Evolutionary conservation across 2,797 vertebrate genomes (phyloP), one percentile per base, ranked within the genome.

Genomic region (Natrix natrix): DNA sequence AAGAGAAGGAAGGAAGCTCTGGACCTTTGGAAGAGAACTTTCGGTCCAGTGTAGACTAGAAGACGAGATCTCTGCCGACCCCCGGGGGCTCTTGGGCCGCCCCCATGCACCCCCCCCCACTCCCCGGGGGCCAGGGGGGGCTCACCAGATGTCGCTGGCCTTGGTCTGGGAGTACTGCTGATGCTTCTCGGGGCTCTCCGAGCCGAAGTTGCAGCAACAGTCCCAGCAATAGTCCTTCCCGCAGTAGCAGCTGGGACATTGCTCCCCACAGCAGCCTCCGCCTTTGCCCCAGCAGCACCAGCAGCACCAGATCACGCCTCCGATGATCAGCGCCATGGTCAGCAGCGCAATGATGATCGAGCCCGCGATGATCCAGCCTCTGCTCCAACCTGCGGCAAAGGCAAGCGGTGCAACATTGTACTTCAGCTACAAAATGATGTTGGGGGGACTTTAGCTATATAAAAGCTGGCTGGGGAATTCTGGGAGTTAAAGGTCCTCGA

Each of bases 261-360:
- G 0, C 1, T 37, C n/a, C 26, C 56, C 28, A 1, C 59, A 8
- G 24, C 88, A 63, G 13, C 87, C 55, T 7, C 17, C 90, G 0
- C 7, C 32, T 12, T 13, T 88, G 1, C 86, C 20, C 0, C 86
- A 54, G 14, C 92, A 91, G 11, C 92, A 93, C 37, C 96, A 97
- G 97, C 98, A 98, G 96, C 98, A 98, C 97, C 98, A 98, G 96
- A 98, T 66, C 92, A 99, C 96, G 0, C 98, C 98, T 98, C 98
- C 98, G 96, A 99, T 97, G 97, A 99, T 98, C 48, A 99, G 97
- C 26, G 98, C 97, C 88, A 99, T 94, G 57, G 98, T 96, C 93
- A 99, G 96, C 78, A 99, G 91, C 4, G 98, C 97, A 17, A 98
- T 98, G 83, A 99, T 97, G 93, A 99, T 98, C 0, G 98, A 98